Evolutionary conservation across 1,140 invertebrate species (phyloP).

Genomic region (Mycetomoellerius zeteki): DNA sequence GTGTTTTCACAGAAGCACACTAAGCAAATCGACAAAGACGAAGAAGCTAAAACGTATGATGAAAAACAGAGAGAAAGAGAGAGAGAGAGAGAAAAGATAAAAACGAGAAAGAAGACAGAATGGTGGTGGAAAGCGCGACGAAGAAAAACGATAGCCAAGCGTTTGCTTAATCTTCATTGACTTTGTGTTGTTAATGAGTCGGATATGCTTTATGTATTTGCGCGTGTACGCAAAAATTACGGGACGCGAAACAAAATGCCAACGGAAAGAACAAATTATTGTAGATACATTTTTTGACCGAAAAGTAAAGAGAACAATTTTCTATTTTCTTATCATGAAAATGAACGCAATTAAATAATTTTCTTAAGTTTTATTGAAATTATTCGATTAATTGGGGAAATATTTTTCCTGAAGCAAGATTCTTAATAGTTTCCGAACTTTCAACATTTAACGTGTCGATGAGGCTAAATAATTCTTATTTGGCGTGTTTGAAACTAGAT

Average conservation of each 20-base stretch:
- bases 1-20: conserved; percentile 66
- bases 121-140: neutral
- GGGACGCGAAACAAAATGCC: conserved; percentile 41
- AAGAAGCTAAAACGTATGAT: conserved; percentile 46
- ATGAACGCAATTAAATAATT: neutral
- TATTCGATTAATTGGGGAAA: neutral
- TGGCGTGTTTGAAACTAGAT: neutral
- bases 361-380: neutral
- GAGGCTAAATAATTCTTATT: neutral
- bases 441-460: neutral
- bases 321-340: too few species aligned
- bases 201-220: conserved; percentile 64
- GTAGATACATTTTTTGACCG: neutral
- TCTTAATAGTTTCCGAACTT: neutral
- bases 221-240: conserved; percentile 56
- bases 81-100: conserved; percentile 52
- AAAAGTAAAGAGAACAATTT: neutral
- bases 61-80: conserved; percentile 55
- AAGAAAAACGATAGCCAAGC: conserved; percentile 48
- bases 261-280: conserved; percentile 10
- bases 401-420: neutral
- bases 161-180: conserved; percentile 74
- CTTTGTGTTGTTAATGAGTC: conserved; percentile 71
- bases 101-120: neutral
- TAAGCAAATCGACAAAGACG: conserved; percentile 63